Evolutionary conservation across 2,113 vertebrate genomes (phyloP).

Genomic region (Chloebia gouldiae): DNA sequence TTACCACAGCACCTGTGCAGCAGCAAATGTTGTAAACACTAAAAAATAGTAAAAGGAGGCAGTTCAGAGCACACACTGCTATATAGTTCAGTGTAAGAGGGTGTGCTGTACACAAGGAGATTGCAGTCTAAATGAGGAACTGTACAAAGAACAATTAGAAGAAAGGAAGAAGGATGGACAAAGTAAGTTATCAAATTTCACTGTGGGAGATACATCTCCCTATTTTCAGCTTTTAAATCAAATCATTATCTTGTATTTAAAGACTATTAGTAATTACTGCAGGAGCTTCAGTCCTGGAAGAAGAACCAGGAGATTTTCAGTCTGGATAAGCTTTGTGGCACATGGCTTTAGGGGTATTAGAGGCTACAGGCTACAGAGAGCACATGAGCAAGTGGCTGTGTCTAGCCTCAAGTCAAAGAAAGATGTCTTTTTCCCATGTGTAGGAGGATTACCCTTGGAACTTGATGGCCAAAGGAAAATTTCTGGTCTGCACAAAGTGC

Average conservation of each 20-base stretch:
- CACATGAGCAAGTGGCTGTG: fast-evolving
- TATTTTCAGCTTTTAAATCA: neutral
- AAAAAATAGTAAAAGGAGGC: neutral
- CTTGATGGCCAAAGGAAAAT: neutral
- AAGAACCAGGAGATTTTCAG: neutral
- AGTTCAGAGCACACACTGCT: neutral
- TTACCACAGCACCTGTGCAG: neutral
- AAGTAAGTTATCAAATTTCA: neutral
- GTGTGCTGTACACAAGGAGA: neutral
- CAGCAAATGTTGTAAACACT: neutral
- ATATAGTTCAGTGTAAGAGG: neutral
- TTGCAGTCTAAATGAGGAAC: neutral
- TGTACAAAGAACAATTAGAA: neutral
- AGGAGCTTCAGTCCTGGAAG: neutral
- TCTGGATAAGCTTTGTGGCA: neutral
- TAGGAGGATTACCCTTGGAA: neutral
- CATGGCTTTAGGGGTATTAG: neutral
- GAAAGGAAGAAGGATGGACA: neutral
- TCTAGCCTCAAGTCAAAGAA: neutral
- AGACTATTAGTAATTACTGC: neutral
- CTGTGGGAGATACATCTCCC: neutral
- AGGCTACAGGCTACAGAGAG: neutral
- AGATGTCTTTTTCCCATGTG: neutral
- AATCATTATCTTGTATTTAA: neutral
- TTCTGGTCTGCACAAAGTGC: neutral